These are phyloP conservation scores for Zelostemma sp. DNA, from an alignment of 1,140 invertebrate genomes.

Conservation along the genomic window DNA sequence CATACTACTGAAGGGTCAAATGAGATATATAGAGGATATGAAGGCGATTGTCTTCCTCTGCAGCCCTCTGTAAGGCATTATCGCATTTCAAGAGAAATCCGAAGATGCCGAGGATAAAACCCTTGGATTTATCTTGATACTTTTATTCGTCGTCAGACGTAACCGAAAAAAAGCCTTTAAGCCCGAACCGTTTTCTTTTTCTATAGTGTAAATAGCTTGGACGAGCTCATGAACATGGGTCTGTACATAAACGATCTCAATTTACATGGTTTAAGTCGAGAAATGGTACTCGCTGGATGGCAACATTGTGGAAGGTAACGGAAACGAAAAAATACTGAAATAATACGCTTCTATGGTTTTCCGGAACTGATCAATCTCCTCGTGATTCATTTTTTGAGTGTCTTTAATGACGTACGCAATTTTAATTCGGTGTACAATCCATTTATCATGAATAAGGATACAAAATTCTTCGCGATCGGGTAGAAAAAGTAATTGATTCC, in stretches of 20 bases:
- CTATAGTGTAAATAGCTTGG: constrained; percentile 84
- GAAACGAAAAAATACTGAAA: no score
- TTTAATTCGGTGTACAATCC: no score
- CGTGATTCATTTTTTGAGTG: no score
- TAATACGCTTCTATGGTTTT: no score
- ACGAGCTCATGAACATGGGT: constrained; percentile 83
- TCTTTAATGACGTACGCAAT: no score
- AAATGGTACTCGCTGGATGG: constrained; percentile 88
- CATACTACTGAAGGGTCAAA: constrained; percentile 86
- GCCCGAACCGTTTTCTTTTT: constrained; percentile 10
- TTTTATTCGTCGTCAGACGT: no score
- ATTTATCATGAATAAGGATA: no score
- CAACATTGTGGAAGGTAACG: constrained; percentile 84
- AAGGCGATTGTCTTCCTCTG: constrained; percentile 86
- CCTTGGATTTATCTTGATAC: no score
- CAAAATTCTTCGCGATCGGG: no score
- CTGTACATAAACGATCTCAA: constrained; percentile 89
- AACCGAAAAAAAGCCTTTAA: neutral
- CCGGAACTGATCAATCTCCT: no score
- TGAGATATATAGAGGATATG: constrained; percentile 84
- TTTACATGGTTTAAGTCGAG: constrained; percentile 85
- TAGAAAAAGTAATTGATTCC: no score
- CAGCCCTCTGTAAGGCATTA: constrained; percentile 81
- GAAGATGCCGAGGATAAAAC: neutral
- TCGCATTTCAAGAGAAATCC: neutral